Base-by-base conservation (phyloP, 1,140 invertebrate genomes). In the Pantala flavescens region DNA sequence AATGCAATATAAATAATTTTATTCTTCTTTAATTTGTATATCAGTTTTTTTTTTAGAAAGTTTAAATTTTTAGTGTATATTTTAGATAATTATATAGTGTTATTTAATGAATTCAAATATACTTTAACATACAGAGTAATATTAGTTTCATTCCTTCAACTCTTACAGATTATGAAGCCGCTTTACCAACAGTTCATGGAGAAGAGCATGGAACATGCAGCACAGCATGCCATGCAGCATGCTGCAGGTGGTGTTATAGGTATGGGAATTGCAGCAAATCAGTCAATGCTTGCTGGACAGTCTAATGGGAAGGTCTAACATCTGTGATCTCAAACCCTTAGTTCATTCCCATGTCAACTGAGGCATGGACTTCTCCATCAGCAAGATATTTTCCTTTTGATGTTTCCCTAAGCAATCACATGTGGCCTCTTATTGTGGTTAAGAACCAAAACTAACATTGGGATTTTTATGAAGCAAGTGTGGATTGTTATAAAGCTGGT, bases 131-230 rank as follows among this genome's bases (percentile, higher is more conserved):
- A 36, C 28, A 36, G 9, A 36, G 2, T 36, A 36, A 36, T 36
- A 2, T 36, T 9, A 36, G 9, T 36, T 36, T 36, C 9, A 5
- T 36, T 9, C 28, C 28, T 76, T 79, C 78, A 74, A 77, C 80
- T 79, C 76, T 79, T 84, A 86, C 71, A 93, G 92, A 83, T 91
- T 74, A 89, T 94, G 89, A 91, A 92, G 80, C 91, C 92, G 72
- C 81, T 90, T 73, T 93, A 93, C 81, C 89, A 92, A 81, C 84
- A 87, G 74, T 89, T 90, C 78, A 85, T 92, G 79, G 90, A 93
- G 82, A 90, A 90, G 82, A 89, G 91, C 78, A 88, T 93, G 78
- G 87, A 91, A 79, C 90, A 90, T 80, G 92, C 91, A 78, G 90
- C 91, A 74, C 87, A 86, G 76, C 88, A 89, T 79, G 90, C 88